Conservation (phyloP, 2,113 vertebrate species). For the Antennarius striatus region DNA sequence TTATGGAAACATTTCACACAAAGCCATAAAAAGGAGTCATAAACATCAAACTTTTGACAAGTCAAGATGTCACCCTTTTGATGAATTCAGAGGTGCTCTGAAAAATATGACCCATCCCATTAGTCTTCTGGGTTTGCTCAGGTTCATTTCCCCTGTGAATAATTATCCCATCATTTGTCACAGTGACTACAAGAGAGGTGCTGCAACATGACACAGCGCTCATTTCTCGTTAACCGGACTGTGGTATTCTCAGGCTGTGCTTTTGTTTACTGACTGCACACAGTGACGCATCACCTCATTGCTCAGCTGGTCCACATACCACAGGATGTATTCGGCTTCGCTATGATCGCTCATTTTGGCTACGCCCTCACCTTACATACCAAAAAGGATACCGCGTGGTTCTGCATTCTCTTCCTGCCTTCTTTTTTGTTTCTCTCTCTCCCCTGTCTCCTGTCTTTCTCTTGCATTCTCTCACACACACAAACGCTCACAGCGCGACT, state of each 20-base stretch:
- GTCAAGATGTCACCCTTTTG: no score
- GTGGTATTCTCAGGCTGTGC: constrained; percentile 4
- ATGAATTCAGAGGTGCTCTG: not conserved
- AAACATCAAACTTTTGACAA: not conserved
- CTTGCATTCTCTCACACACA: constrained; percentile 8
- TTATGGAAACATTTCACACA: not conserved
- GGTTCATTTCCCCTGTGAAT: not conserved
- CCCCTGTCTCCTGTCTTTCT: not conserved
- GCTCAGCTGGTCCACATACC: constrained; percentile 61
- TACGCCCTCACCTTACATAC: constrained; percentile 44
- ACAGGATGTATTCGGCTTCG: constrained; percentile 56
- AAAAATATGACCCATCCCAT: not conserved
- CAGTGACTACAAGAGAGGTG: not conserved
- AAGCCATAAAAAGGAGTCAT: not conserved
- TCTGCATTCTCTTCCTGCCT: not conserved
- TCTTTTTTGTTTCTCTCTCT: constrained; percentile 7
- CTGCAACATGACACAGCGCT: not conserved
- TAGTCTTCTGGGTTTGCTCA: not conserved
- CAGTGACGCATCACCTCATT: constrained; percentile 34
- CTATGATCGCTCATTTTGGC: constrained; percentile 33
- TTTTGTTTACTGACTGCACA: constrained; percentile 55
- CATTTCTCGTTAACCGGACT: constrained; percentile 39
- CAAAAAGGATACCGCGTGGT: constrained; percentile 72
- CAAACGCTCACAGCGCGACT: constrained; percentile 11
- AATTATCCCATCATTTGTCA: not conserved